Evolutionary conservation across 1,140 invertebrate genomes (phyloP).

Genomic region (Venturia canescens): DNA sequence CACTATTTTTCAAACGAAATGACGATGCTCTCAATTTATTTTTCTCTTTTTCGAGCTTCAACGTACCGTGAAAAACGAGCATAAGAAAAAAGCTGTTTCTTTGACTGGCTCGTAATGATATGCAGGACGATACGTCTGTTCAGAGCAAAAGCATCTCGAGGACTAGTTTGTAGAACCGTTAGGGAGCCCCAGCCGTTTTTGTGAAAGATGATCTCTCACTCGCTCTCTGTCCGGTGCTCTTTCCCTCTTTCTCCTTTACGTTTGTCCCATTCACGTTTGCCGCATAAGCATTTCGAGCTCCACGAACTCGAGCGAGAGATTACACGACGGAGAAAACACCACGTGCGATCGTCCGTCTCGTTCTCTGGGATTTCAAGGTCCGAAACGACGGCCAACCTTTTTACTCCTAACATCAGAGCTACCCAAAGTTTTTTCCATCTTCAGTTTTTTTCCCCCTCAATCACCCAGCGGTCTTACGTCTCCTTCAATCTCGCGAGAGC

Average conservation of each 20-base stretch:
- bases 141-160: conserved; percentile 38
- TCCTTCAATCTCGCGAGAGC: neutral
- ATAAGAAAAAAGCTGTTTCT: neutral
- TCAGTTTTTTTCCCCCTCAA: neutral
- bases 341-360: conserved; percentile 13
- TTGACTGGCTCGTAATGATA: neutral
- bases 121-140: conserved; percentile 21
- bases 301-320: conserved; percentile 16
- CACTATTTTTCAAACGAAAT: no score
- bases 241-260: neutral
- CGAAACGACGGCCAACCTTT: neutral
- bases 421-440: conserved; percentile 26
- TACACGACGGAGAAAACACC: conserved; percentile 34
- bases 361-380: neutral
- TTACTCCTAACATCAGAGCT: neutral
- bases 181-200: conserved; percentile 29
- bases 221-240: neutral
- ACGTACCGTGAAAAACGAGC: neutral
- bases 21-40: neutral
- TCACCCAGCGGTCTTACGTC: neutral
- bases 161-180: conserved; percentile 37
- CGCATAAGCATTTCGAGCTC: conserved; percentile 5
- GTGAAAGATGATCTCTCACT: conserved; percentile 24
- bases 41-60: neutral
- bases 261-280: conserved; percentile 15